Evolutionary conservation across 2,113 vertebrate species (phyloP), one percentile per base, ranked within the genome.

Genomic region (Gymnocephalus cernua): DNA sequence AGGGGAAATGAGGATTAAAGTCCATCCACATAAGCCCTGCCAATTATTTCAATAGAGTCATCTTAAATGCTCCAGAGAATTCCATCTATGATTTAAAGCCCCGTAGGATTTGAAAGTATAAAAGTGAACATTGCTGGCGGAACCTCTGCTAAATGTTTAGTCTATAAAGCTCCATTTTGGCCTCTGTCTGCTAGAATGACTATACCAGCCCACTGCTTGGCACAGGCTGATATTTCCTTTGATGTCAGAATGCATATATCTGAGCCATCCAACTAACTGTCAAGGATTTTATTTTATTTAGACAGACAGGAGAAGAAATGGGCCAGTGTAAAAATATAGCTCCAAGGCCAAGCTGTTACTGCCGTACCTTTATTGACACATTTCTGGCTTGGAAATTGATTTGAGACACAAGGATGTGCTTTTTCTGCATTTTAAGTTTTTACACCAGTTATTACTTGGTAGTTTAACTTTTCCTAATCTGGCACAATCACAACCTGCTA

Each of bases 81-180:
- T 80, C 38, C 21, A 84, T 83, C 44, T 57, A n/a, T 80, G 79
- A 89, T 82, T 89, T 82, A 79, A 82, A 85, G 54, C 54, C 67
- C 54, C 4, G 1, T 29, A 62, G 56, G 84, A 63, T 88, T 88
- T 83, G 27, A 70, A 86, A 77, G 79, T 67, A 67, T 82, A 83
- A 92, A 92, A 83, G 41, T 80, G 74, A 88, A 71, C 63, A 57
- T 74, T 23, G 62, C 23, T 78, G 32, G 68, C 88, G 68, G 83
- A 88, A 89, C 65, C 27, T 86, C 75, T 85, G 59, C 62, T 80
- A 63, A 88, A 82, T 89, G 85, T 92, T 92, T 93, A 92, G 91
- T 89, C 83, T 88, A 57, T 77, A 65, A 83, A 93, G 68, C 65
- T 77, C 69, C 41, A 65, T 86, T 85, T 85, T 77, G 82, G 79